These are phyloP conservation scores for Brachionus koreanus DNA, from an alignment of 1,140 invertebrate genomes.

Conservation along the genomic window DNA sequence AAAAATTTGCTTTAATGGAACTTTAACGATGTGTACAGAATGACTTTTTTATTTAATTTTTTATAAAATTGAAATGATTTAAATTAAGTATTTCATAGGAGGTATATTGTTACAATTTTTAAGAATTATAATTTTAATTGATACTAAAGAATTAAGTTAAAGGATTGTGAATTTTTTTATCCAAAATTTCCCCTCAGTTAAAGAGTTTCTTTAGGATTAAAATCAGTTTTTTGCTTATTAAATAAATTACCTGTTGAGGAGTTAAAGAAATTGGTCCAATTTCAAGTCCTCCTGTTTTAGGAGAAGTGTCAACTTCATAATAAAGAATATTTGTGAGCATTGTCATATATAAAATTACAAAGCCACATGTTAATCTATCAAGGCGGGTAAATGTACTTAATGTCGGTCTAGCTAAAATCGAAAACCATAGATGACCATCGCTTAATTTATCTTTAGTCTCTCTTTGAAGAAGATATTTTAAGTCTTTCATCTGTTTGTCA, in stretches of 20 bases:
- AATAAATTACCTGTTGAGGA: conserved; percentile 13
- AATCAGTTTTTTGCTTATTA: not conserved
- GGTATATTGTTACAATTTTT: too few relatives aligned
- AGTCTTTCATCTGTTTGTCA: not conserved
- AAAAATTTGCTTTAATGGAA: too few relatives aligned
- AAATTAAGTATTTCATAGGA: too few relatives aligned
- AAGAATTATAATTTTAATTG: too few relatives aligned
- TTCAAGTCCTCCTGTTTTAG: not conserved
- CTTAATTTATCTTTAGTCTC: conserved; percentile 32
- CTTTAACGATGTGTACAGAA: too few relatives aligned
- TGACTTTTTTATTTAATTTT: too few relatives aligned
- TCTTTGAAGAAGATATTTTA: conserved; percentile 16
- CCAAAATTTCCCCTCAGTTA: too few relatives aligned
- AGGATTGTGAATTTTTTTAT: too few relatives aligned
- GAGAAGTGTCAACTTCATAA: not conserved
- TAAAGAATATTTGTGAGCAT: conserved; percentile 34
- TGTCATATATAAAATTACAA: conserved; percentile 34
- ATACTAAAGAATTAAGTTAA: too few relatives aligned
- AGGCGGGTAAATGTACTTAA: conserved; percentile 9
- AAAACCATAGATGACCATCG: conserved; percentile 44
- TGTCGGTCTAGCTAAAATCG: not conserved
- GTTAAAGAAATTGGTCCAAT: conserved; percentile 34
- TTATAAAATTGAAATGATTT: too few relatives aligned
- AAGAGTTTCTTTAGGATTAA: not conserved
- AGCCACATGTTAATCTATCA: conserved; percentile 37